Evolutionary conservation across 2,888 invertebrate species (phyloP), one percentile per base, ranked within the genome.

Genomic region (Phorcus lineatus): DNA sequence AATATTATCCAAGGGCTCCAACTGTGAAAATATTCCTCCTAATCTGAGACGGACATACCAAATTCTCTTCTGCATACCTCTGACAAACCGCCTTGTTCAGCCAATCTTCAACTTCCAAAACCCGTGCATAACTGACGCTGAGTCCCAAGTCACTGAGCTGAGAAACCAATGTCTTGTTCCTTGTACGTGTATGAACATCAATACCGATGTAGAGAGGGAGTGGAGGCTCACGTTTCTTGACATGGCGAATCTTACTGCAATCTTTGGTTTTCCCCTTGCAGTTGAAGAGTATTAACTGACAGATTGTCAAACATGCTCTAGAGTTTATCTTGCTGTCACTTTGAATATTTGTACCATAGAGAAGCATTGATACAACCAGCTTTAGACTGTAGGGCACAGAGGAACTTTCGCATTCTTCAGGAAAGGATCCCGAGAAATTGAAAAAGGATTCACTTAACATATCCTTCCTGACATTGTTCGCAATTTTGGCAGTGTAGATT

Each of bases 1-100:
- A 17, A 83, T 36, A 52, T 82, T 81, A 54, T 83, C 79, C 19
- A 83, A n/a, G 40, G 2, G 53, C 75, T 36, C 54, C 81, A 36
- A 55, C 75, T 54, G 75, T 83, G 54, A 76, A 82, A 4, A 74
- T 0, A 7, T 75, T 54, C 40, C 77, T 66, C 31, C 53, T 40
- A n/a, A 83, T 0, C 17, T 62, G 55, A 28, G 81, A 17, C 7
- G 82, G 77, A 66, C 53, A 62, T 7, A 83, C 77, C 74, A 74
- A 0, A 36, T 74, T 75, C n/a, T 81, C 81, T 1, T 53, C 62
- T 1, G 9, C n/a, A 78, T 53, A 81, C 16, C 53, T 16, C 54
- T 77, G 24, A 75, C 77, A 81, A 17, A 76, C 66, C 9, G 79
- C 24, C 7, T 2, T 47, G 0, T 57, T 24, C 13, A 76, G 6